Evolutionary conservation across 2,888 invertebrate species (phyloP), one percentile per base, ranked within the genome.

Genomic region (Actias luna): DNA sequence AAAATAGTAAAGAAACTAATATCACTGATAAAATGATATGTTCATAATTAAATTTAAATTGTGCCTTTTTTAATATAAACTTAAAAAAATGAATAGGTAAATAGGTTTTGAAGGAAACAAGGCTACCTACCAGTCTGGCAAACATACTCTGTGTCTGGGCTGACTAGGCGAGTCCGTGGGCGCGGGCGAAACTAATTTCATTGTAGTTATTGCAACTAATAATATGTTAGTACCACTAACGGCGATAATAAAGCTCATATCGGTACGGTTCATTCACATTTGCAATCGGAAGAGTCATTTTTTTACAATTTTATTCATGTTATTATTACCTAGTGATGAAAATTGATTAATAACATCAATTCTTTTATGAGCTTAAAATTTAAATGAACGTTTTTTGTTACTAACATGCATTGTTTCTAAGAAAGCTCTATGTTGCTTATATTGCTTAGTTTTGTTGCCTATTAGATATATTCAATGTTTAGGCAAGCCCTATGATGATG

Each of bases 211-310:
- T 72, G 73, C 72, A 75, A 75, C 68, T 76, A 75, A 77, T 75
- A 70, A 72, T 65, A 72, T 67, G 73, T 72, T 73, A 69, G 65
- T 69, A 61, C 67, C 70, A 67, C 67, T 68, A 69, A 66, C 70
- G 69, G 69, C 74, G 78, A 80, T 80, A 79, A 55, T 63, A 39
- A 25, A 33, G 36, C 59, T 39, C 52, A 25, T 63, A 81, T 77
- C 76, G 66, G 67, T 74, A 68, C 67, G 76, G 84, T 83, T 82
- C 83, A 82, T 83, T 84, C 81, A 83, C 82, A 72, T 69, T 61
- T 58, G 61, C 64, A 68, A 42, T 64, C 63, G 66, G 36, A 42
- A 57, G 36, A 31, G 42, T 42, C 36, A 52, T 52, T 61, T 52
- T 29, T 18, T 18, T 42, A 18, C 7, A 18, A 18, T 42, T 18